A percentile compares a stretch with the other conserved stretches of the same genome.
Evolutionary conservation across 2,797 vertebrate species (phyloP).

Genomic region (Scleropages formosus): DNA sequence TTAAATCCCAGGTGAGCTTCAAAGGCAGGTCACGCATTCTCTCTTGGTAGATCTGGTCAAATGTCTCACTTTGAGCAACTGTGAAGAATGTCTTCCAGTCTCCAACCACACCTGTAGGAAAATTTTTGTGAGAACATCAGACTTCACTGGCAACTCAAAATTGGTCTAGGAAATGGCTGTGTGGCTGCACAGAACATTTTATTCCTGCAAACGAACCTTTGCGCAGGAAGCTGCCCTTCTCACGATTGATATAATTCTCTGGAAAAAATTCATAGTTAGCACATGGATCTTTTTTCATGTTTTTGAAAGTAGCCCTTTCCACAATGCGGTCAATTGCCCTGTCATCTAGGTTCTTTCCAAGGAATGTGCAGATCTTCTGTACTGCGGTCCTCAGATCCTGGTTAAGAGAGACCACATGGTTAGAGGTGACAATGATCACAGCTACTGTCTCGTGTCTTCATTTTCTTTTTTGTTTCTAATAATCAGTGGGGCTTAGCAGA

Average conservation of each 20-base stretch:
- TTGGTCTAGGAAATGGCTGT: neutral
- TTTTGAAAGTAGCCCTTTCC: slow-evolving; percentile 55
- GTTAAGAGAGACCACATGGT: neutral
- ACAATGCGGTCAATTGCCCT: slow-evolving; percentile 40
- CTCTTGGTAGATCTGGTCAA: slow-evolving; percentile 53
- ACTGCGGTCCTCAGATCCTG: slow-evolving; percentile 57
- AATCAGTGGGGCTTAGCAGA: neutral
- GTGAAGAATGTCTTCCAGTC: slow-evolving; percentile 62
- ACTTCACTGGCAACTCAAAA: neutral
- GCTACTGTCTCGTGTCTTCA: neutral
- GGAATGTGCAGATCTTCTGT: slow-evolving; percentile 52
- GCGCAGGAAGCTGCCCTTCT: slow-evolving; percentile 49
- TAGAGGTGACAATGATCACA: neutral
- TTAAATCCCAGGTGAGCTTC: slow-evolving; percentile 53
- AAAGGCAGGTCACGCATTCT: slow-evolving; percentile 45
- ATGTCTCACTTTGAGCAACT: slow-evolving; percentile 52
- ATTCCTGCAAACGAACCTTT: slow-evolving; percentile 51
- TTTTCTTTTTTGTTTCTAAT: neutral
- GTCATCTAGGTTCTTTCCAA: slow-evolving; percentile 48
- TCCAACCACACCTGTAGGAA: slow-evolving; percentile 48
- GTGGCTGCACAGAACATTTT: no score
- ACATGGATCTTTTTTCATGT: slow-evolving; percentile 54
- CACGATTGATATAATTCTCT: neutral
- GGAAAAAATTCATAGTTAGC: slow-evolving; percentile 57
- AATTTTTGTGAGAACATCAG: neutral